These are phyloP conservation scores for Pampusana beccarii DNA, from an alignment of 2,113 vertebrate species.

Conservation along the genomic window DNA sequence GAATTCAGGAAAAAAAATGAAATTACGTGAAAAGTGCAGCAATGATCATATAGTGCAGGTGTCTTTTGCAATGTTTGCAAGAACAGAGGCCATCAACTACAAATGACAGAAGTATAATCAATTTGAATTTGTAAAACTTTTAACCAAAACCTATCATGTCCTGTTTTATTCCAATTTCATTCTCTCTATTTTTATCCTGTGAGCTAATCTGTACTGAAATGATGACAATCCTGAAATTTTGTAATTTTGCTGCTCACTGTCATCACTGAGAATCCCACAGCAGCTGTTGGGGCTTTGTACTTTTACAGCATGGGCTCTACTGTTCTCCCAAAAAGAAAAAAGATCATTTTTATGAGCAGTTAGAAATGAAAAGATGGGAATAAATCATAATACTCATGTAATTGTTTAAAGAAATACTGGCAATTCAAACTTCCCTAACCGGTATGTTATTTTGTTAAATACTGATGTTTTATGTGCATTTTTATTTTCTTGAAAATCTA, in stretches of 20 bases:
- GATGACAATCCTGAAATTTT: not conserved
- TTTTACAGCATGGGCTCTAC: not conserved
- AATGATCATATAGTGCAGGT: not conserved
- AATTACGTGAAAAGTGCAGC: not conserved
- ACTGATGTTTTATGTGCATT: not conserved
- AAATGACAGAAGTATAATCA: not conserved
- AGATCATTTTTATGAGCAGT: not conserved
- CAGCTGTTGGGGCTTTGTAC: not conserved
- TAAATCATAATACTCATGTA: not conserved
- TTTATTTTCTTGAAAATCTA: constrained; percentile 64
- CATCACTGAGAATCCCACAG: not conserved
- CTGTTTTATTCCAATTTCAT: not conserved
- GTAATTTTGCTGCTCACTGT: not conserved
- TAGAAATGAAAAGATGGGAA: not conserved
- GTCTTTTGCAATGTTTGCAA: not conserved
- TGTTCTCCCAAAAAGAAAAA: not conserved
- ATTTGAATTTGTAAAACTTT: not conserved
- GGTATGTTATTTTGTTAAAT: not conserved
- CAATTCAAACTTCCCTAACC: not conserved
- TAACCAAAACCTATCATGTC: not conserved
- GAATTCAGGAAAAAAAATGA: not conserved
- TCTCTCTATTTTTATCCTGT: not conserved
- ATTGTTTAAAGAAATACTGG: not conserved
- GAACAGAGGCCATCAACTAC: not conserved
- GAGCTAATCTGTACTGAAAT: not conserved